phyloP scores from a whole-genome alignment of 1,140 invertebrate species.

The Drosophila burlai region DNA sequence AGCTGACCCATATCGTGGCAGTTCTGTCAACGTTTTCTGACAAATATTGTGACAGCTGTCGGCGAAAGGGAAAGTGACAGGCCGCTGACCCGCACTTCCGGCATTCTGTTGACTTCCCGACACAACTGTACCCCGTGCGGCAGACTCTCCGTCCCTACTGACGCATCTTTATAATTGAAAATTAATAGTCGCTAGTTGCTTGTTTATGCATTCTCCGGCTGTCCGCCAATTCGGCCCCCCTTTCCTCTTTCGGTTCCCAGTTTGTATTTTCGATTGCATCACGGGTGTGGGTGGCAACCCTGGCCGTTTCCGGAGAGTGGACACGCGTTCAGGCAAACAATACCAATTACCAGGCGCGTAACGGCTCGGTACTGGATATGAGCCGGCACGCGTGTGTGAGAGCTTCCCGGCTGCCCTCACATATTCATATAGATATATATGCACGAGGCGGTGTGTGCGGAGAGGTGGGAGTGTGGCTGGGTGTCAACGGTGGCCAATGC shows the following conservation, averaged over 20 bases:
- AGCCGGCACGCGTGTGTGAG: slow-evolving; percentile 31
- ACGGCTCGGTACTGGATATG: slow-evolving; percentile 58
- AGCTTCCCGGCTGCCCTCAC: slow-evolving; percentile 52
- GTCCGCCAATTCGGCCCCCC: not conserved
- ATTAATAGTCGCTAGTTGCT: slow-evolving; percentile 79
- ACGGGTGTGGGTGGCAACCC: slow-evolving; percentile 37
- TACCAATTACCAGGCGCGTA: slow-evolving; percentile 77
- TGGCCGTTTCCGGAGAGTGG: slow-evolving; percentile 53
- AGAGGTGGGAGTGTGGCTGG: slow-evolving; percentile 14
- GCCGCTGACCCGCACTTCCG: slow-evolving; percentile 51
- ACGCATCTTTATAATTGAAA: slow-evolving; percentile 69
- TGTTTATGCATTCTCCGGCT: slow-evolving; percentile 58
- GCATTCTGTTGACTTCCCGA: slow-evolving; percentile 25
- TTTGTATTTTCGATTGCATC: slow-evolving; percentile 44
- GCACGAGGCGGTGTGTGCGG: slow-evolving; percentile 1
- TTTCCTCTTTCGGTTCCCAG: slow-evolving; percentile 34
- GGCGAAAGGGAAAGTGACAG: slow-evolving; percentile 47
- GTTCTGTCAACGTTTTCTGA: slow-evolving; percentile 54
- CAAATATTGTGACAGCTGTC: slow-evolving; percentile 65
- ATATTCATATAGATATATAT: slow-evolving; percentile 51
- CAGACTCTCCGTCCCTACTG: slow-evolving; percentile 8
- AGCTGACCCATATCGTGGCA: slow-evolving; percentile 53
- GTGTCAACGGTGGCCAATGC: slow-evolving; percentile 54
- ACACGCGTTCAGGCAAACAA: slow-evolving; percentile 79
- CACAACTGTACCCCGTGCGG: slow-evolving; percentile 29